Evolutionary conservation across 2,797 vertebrate genomes (phyloP).

Genomic region (Syndactyla subalaris): DNA sequence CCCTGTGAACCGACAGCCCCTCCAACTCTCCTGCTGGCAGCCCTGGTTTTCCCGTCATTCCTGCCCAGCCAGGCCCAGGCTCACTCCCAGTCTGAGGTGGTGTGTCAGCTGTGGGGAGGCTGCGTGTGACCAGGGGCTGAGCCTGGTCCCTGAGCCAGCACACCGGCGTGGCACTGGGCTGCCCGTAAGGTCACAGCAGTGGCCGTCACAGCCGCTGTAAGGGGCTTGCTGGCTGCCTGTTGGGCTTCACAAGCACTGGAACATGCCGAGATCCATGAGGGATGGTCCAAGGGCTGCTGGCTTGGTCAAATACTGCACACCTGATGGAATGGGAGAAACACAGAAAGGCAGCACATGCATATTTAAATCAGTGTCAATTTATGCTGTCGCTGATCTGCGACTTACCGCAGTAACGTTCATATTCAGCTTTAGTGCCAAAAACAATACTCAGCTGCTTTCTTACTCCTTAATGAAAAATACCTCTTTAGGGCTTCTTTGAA

Average conservation of each 20-base stretch:
- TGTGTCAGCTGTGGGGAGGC: background rate
- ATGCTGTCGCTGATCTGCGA: background rate
- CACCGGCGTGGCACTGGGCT: accelerated
- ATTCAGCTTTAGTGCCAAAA: conserved; percentile 33
- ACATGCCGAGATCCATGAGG: background rate
- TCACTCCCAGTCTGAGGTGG: background rate
- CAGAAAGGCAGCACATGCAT: background rate
- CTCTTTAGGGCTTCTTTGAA: conserved; percentile 61
- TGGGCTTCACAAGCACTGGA: background rate
- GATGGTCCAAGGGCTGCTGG: background rate
- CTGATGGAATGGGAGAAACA: accelerated
- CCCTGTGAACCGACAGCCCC: background rate
- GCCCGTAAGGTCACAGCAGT: background rate
- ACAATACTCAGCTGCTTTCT: conserved; percentile 40
- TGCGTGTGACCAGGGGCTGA: accelerated
- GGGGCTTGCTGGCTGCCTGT: background rate
- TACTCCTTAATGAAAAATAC: conserved; percentile 64
- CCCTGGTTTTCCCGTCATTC: accelerated
- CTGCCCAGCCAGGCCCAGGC: accelerated
- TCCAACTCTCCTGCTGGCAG: background rate
- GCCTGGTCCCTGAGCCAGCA: background rate
- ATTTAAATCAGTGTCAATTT: background rate
- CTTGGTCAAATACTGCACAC: background rate
- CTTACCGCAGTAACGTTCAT: conserved; percentile 4
- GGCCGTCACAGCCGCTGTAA: accelerated